These are phyloP conservation scores for Astyanax mexicanus DNA, from an alignment of 2,797 vertebrate genomes.

Conservation along the genomic window DNA sequence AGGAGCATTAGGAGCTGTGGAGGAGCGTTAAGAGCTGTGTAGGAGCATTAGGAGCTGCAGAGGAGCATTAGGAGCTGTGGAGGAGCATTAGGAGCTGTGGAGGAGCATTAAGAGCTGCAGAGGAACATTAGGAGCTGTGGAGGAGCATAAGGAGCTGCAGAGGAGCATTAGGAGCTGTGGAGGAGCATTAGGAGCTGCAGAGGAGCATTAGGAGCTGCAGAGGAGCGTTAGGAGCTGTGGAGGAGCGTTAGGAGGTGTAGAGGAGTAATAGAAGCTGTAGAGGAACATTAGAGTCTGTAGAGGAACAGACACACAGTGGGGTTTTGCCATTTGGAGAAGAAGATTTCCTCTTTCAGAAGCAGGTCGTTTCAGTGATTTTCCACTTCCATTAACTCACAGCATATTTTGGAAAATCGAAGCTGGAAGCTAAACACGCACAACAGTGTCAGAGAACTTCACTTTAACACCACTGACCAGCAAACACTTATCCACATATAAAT, in stretches of 20 bases:
- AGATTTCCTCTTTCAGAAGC: background rate
- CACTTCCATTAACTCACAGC: background rate
- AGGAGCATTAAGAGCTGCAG: no score
- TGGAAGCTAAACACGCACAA: background rate
- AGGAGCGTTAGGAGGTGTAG: background rate
- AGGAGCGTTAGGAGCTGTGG: no score
- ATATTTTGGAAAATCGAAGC: background rate
- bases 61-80: no score
- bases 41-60: background rate
- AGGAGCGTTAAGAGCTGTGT: no score
- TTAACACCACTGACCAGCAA: background rate
- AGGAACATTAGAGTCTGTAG: background rate
- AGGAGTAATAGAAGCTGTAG: slow-evolving; percentile 40
- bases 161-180: no score
- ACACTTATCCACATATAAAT: background rate
- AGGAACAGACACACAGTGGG: slow-evolving; percentile 6
- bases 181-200: no score
- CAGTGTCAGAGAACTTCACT: no score
- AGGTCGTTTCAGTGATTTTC: background rate
- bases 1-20: no score
- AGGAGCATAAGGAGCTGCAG: no score
- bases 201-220: no score
- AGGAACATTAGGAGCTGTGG: no score
- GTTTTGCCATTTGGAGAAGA: background rate
- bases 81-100: no score